A percentile compares a stretch with the other conserved stretches of the same genome.
Conservation (phyloP, 2,797 vertebrate genomes). For the Moxostoma hubbsi region DNA sequence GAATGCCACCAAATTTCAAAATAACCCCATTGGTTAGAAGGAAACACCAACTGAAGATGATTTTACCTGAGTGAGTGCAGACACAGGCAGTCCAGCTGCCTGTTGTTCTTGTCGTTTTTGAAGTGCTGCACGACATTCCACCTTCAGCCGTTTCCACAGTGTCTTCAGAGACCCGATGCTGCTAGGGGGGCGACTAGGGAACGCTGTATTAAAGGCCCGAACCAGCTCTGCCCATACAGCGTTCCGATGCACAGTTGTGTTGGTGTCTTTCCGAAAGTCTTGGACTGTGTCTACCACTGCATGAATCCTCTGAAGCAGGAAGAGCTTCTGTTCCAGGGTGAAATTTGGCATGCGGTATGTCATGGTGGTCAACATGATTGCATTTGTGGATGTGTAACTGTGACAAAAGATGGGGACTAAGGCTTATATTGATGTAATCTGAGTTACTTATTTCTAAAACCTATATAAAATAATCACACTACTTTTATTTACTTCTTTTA, state of each 20-base stretch:
- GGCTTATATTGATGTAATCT: slow-evolving; percentile 14
- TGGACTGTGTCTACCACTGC: slow-evolving; percentile 65
- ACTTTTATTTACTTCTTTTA: not conserved
- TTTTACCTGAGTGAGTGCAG: slow-evolving; percentile 59
- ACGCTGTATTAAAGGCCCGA: slow-evolving; percentile 61
- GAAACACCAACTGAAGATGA: not conserved
- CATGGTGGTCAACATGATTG: slow-evolving; percentile 60
- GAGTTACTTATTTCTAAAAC: slow-evolving; percentile 4
- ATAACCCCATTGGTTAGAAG: not conserved
- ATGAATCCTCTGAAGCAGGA: slow-evolving; percentile 64
- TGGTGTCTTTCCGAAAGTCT: slow-evolving; percentile 68
- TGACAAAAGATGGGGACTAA: not conserved
- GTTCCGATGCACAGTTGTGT: slow-evolving; percentile 65
- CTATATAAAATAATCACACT: not conserved
- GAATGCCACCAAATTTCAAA: not conserved
- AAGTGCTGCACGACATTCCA: slow-evolving; percentile 62
- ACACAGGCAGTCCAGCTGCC: slow-evolving; percentile 57
- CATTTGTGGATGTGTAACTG: slow-evolving; percentile 9
- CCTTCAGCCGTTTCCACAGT: slow-evolving; percentile 66
- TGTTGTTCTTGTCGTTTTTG: slow-evolving; percentile 64
- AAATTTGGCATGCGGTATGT: slow-evolving; percentile 65
- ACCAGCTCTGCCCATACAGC: slow-evolving; percentile 65
- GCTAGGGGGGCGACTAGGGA: slow-evolving; percentile 63
- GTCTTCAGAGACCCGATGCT: slow-evolving; percentile 64
- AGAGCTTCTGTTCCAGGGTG: slow-evolving; percentile 66